Percentiles rank a stretch among this genome's conserved stretches.
Conservation (phyloP, 2,113 vertebrate species). For the Murina feae region DNA sequence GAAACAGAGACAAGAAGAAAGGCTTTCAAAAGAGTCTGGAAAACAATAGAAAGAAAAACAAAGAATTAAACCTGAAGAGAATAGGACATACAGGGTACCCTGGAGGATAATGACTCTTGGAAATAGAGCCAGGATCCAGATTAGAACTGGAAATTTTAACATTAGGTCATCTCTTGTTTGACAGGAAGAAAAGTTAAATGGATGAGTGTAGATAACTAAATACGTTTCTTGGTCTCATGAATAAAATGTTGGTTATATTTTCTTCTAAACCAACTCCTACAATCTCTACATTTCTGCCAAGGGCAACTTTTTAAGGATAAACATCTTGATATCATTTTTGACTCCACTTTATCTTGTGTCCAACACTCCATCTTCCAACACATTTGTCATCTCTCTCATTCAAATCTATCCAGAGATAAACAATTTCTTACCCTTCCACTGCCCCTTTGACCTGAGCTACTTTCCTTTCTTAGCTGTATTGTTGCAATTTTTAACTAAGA, state of each 20-base stretch:
- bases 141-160: not conserved
- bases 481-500: not conserved
- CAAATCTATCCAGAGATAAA: not conserved
- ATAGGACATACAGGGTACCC: not conserved
- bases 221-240: not conserved
- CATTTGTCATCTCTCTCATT: not conserved
- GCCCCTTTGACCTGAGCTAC: not conserved
- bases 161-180: not conserved
- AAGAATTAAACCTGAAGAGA: not conserved
- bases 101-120: not conserved
- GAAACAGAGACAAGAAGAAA: not conserved
- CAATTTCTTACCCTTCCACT: not conserved
- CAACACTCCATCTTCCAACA: too few species aligned
- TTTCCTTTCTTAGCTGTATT: not conserved
- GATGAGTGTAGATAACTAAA: not conserved
- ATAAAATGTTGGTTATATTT: not conserved
- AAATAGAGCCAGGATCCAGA: too few species aligned
- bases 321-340: not conserved
- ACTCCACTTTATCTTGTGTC: not conserved
- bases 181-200: not conserved
- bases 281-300: not conserved
- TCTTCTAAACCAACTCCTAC: not conserved
- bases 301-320: not conserved
- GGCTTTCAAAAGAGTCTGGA: not conserved
- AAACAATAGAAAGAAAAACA: not conserved